Conservation (phyloP, 2,797 vertebrate genomes). For the Melanotaenia maccullochi region DNA sequence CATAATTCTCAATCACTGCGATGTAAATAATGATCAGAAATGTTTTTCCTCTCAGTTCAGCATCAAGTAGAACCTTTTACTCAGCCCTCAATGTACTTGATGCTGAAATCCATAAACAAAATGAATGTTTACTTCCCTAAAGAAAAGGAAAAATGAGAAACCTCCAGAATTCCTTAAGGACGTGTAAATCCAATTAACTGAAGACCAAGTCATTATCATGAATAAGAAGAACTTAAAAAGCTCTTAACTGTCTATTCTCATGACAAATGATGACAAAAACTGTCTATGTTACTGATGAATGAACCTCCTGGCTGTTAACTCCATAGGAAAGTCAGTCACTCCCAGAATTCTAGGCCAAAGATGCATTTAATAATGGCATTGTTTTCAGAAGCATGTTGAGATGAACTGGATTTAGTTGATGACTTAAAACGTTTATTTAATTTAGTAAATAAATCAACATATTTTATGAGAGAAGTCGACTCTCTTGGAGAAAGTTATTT, state of each 20-base stretch:
- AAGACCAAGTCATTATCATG: background rate
- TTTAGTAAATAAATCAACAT: too few relatives aligned
- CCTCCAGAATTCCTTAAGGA: background rate
- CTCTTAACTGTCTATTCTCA: background rate
- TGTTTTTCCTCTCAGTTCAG: background rate
- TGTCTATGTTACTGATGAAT: background rate
- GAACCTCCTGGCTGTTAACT: background rate
- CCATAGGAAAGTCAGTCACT: background rate
- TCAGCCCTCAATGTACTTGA: background rate
- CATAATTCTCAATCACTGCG: background rate
- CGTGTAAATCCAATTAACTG: background rate
- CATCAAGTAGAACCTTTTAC: background rate
- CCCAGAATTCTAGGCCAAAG: background rate
- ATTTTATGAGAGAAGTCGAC: too few relatives aligned
- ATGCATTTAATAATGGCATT: background rate
- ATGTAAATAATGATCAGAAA: background rate
- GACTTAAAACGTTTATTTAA: too few relatives aligned
- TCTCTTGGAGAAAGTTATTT: too few relatives aligned
- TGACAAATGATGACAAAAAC: too few relatives aligned
- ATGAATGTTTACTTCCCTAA: background rate
- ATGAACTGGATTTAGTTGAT: too few relatives aligned
- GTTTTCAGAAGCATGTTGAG: too few relatives aligned
- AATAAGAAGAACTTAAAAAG: background rate
- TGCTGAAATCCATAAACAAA: background rate
- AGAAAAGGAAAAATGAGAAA: background rate